Percentiles rank a stretch among this genome's conserved stretches.
Evolutionary conservation across 23 tunicate species (phyloP).

Genomic region (Halocynthia roretzi): DNA sequence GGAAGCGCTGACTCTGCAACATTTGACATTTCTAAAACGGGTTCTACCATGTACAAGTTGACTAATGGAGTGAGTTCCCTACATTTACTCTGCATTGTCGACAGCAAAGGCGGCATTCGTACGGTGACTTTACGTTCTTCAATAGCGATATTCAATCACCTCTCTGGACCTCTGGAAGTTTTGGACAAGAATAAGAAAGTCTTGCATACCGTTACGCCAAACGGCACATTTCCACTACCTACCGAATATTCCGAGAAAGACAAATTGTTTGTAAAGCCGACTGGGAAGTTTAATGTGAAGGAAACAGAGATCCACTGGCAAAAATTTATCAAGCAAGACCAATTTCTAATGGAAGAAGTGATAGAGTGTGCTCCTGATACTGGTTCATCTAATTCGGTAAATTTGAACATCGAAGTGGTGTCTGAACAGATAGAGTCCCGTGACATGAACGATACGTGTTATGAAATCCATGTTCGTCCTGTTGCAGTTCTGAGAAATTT

Average conservation of each 20-base stretch:
- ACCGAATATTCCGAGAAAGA: slow-evolving; percentile 1
- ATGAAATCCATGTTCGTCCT: slow-evolving; percentile 49
- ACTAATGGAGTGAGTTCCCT: background rate
- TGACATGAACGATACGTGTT: slow-evolving; percentile 18
- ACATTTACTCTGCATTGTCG: slow-evolving; percentile 27
- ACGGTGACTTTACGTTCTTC: slow-evolving; percentile 51
- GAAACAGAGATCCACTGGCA: slow-evolving; percentile 22
- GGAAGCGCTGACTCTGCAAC: slow-evolving; percentile 14
- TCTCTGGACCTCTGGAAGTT: slow-evolving; percentile 21
- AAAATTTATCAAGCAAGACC: background rate
- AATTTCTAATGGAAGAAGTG: slow-evolving; percentile 5
- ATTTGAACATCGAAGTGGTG: slow-evolving; percentile 14
- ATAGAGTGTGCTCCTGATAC: background rate
- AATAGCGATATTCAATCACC: slow-evolving; percentile 39
- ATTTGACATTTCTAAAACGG: slow-evolving; percentile 35
- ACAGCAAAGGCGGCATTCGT: slow-evolving; percentile 51
- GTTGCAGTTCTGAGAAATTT: slow-evolving; percentile 35
- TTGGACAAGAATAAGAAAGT: background rate
- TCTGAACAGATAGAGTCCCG: slow-evolving; percentile 9
- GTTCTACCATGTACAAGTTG: slow-evolving; percentile 37
- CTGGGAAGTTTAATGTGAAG: background rate
- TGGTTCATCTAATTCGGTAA: background rate
- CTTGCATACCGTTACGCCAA: background rate
- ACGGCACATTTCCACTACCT: slow-evolving; percentile 8
- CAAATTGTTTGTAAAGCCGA: slow-evolving; percentile 14